phyloP scores from a whole-genome alignment of 37 sponge, comb jelly and placozoan species.

The Amphimedon queenslandica region DNA sequence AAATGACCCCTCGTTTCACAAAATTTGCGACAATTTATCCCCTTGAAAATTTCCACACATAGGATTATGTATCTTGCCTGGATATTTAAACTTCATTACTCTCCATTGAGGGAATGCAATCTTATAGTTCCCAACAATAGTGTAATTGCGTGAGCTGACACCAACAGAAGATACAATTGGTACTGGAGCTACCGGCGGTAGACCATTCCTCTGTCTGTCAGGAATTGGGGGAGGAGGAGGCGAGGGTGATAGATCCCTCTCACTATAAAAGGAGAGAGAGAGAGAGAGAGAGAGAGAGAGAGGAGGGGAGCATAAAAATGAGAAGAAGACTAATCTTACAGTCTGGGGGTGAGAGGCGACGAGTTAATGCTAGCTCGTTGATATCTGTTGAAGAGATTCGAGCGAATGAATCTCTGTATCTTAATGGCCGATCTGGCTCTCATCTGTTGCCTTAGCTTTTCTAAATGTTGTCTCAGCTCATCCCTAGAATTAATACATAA shows the following conservation, averaged over 20 bases:
- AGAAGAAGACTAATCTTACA: constrained; percentile 20
- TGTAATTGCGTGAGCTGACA: constrained; percentile 51
- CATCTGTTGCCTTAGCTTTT: constrained; percentile 10
- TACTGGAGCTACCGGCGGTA: not conserved
- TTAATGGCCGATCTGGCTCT: constrained; percentile 27
- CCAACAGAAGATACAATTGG: too few relatives aligned
- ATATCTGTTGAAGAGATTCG: constrained; percentile 37
- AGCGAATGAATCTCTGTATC: constrained; percentile 50
- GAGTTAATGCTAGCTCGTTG: constrained; percentile 40
- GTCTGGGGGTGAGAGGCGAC: constrained; percentile 20
- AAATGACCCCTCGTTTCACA: too few relatives aligned
- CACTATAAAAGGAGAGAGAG: constrained; percentile 3
- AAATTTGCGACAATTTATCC: too few relatives aligned
- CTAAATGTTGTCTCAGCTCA: constrained; percentile 39
- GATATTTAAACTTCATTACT: constrained; percentile 67
- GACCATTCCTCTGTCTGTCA: not conserved
- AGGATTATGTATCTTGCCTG: constrained; percentile 41
- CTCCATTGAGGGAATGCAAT: constrained; percentile 85
- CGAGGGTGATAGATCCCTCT: not conserved
- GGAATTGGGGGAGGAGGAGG: constrained; percentile 1
- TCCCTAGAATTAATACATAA: too few relatives aligned
- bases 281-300: constrained; percentile 22
- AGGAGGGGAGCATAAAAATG: not conserved
- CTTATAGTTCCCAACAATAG: constrained; percentile 73
- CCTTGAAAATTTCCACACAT: too few relatives aligned